Evolutionary conservation across 2,113 vertebrate species (phyloP), one percentile per base, ranked within the genome.

Genomic region (Perca fluviatilis): DNA sequence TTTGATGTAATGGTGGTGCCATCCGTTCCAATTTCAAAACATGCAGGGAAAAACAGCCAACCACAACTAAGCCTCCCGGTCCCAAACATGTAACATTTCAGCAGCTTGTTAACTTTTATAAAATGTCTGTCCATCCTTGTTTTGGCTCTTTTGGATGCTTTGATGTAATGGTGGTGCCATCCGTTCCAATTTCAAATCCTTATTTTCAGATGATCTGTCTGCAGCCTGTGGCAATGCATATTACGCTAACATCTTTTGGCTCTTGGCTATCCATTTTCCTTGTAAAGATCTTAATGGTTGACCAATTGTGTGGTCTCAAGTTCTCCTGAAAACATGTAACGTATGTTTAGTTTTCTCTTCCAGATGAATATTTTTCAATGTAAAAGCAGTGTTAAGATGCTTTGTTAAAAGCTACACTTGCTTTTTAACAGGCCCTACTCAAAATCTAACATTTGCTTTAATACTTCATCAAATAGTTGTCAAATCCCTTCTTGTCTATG

Each of bases 161-260:
- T 56, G 15, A 49, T 57, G 23, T 36, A 50, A 43, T 5, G 19
- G 15, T 15, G 16, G 14, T 69, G 51, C 60, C 46, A 36, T 69
- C 50, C 1, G 2, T 56, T 66, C 40, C 13, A 51, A n/a, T 27
- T 82, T 61, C 6, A 47, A 69, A 77, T 73, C 21, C 0, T 7
- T 16, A n/a, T 16, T 51, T 51, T 71, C 53, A 33, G 33, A 58
- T 19, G 27, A 50, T 79, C 23, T 71, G 25, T 56, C 33, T 80
- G 54, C 27, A 66, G 67, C 46, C 71, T 56, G 43, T 6, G 62
- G 21, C 18, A 18, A 43, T 83, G 50, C 3, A 1, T 14, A 56
- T 69, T 78, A 43, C 40, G 1, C 40, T 43, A 53, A 46, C 84
- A 85, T 76, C 23, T 23, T 82, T 66, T 54, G 49, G 23, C 27